Evolutionary conservation across 2,797 vertebrate genomes (phyloP).

Genomic region (Ambastaia sidthimunki): DNA sequence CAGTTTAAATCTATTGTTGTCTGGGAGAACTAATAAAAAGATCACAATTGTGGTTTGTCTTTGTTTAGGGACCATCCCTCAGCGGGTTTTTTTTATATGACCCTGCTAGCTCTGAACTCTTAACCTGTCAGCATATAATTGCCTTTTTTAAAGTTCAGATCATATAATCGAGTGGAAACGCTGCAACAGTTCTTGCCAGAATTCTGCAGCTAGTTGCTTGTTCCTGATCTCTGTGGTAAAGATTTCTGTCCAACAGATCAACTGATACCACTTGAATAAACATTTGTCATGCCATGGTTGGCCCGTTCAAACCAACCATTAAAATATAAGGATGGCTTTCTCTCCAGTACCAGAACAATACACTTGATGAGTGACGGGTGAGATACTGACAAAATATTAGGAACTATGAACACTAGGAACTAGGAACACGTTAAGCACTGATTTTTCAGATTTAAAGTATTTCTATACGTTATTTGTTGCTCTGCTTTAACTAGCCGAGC

Average conservation of each 20-base stretch:
- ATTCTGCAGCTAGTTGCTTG: constrained; percentile 14
- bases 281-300: constrained; percentile 16
- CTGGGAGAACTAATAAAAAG: neutral
- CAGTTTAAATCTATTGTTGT: neutral
- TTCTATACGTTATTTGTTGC: neutral
- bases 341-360: constrained; percentile 8
- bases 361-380: constrained; percentile 23
- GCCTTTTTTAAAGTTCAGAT: constrained; percentile 4
- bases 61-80: neutral
- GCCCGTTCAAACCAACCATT: neutral
- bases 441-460: neutral
- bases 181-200: neutral
- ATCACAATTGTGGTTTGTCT: neutral
- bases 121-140: neutral
- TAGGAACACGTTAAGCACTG: neutral
- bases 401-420: neutral
- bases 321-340: neutral
- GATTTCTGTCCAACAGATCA: constrained; percentile 4
- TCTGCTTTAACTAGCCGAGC: neutral
- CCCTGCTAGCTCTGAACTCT: neutral
- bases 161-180: neutral
- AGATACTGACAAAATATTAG: neutral
- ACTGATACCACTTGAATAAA: constrained; percentile 31
- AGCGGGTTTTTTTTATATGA: neutral
- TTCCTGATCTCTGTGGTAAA: constrained; percentile 9